Conservation (phyloP, 2,113 vertebrate genomes). For the Cryptomyrus ogoouensis region DNA sequence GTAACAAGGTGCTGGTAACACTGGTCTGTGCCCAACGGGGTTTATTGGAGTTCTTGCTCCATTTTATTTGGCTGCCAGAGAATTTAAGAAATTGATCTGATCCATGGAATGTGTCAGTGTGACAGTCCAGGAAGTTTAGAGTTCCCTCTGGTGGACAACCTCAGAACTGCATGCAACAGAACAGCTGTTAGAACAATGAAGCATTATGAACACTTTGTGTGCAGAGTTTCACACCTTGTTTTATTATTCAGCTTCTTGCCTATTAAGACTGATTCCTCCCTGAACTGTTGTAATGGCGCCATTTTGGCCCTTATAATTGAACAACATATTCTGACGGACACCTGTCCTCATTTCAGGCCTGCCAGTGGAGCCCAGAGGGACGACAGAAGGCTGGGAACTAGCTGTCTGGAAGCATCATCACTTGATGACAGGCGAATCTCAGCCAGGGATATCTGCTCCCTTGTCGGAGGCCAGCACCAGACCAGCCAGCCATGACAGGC, state of each 20-base stretch:
- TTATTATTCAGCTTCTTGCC: neutral
- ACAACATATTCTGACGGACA: neutral
- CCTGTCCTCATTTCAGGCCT: neutral
- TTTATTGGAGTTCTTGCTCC: neutral
- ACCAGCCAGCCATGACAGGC: neutral
- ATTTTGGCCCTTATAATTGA: neutral
- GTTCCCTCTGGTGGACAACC: neutral
- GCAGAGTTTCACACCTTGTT: neutral
- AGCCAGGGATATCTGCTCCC: neutral
- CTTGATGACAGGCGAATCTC: neutral
- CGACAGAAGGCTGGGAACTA: neutral
- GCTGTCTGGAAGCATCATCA: constrained; percentile 3
- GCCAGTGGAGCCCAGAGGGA: neutral
- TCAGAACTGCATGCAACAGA: neutral
- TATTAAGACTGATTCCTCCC: neutral
- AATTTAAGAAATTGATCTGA: neutral
- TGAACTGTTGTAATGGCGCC: neutral
- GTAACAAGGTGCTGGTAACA: neutral
- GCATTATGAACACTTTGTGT: neutral
- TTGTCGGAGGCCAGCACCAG: neutral
- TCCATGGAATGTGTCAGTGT: neutral
- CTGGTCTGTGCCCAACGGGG: neutral
- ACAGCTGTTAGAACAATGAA: neutral
- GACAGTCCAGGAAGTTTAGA: neutral
- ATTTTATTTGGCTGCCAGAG: neutral